Percentiles rank a stretch among this genome's conserved stretches.
Evolutionary conservation across 2,888 invertebrate species (phyloP).

Genomic region (Drosophila mettleri): DNA sequence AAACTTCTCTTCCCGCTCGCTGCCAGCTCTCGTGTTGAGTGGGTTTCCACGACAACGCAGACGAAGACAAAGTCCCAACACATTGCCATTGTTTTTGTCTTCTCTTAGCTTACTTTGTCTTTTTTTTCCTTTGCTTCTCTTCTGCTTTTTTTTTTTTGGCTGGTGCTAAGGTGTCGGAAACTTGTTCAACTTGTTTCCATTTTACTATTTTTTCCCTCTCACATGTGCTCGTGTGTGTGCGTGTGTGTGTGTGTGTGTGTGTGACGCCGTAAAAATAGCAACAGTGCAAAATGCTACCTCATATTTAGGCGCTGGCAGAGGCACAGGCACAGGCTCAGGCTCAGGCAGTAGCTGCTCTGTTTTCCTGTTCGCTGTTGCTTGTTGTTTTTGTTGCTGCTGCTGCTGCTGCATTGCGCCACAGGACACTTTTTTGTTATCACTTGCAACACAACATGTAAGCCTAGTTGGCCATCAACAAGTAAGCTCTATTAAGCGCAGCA

Average conservation of each 20-base stretch:
- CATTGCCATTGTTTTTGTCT: slow-evolving; percentile 60
- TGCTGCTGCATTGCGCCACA: slow-evolving; percentile 18
- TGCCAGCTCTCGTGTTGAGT: slow-evolving; percentile 21
- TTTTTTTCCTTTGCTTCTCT: not conserved
- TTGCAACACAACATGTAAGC: not conserved
- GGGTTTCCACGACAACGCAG: slow-evolving; percentile 15
- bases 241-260: slow-evolving; percentile 18
- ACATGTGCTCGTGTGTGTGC: slow-evolving; percentile 13
- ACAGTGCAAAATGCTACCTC: slow-evolving; percentile 42
- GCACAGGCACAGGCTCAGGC: slow-evolving; percentile 20
- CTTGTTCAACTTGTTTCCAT: slow-evolving; percentile 81
- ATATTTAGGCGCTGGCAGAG: slow-evolving; percentile 45
- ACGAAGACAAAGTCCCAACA: slow-evolving; percentile 46
- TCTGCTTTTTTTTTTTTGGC: slow-evolving; percentile 23
- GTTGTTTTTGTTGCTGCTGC: slow-evolving; percentile 4
- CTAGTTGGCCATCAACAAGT: slow-evolving; percentile 15
- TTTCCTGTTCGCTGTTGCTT: slow-evolving; percentile 18
- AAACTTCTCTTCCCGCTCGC: slow-evolving; percentile 9
- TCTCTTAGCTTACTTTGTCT: slow-evolving; percentile 7
- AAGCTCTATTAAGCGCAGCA: slow-evolving; percentile 1
- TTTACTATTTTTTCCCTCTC: slow-evolving; percentile 63
- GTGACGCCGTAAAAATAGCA: slow-evolving; percentile 52
- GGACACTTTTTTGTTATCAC: slow-evolving; percentile 42
- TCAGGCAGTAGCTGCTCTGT: not conserved
- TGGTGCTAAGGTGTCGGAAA: slow-evolving; percentile 76